Evolutionary conservation across 2,888 invertebrate species (phyloP).

Genomic region (Clistopyga incitator): DNA sequence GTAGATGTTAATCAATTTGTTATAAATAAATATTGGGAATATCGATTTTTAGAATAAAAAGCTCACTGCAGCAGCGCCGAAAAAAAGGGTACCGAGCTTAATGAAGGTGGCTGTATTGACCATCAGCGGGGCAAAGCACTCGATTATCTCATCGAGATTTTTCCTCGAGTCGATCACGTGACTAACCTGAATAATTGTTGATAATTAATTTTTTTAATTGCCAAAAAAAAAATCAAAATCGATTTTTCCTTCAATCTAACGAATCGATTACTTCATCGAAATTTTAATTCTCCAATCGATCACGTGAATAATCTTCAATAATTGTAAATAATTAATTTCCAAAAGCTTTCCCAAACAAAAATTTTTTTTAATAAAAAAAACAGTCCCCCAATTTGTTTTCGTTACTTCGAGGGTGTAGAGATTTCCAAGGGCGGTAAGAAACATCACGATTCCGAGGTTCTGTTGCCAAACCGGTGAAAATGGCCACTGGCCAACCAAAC

Average conservation of each 20-base stretch:
- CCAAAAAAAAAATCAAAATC: too few relatives aligned
- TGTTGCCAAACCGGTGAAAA: constrained; percentile 60
- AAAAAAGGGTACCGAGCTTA: constrained; percentile 55
- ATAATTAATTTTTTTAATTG: background rate
- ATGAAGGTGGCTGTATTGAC: constrained; percentile 53
- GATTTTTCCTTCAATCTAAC: too few relatives aligned
- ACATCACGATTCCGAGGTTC: constrained; percentile 45
- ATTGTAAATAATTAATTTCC: too few relatives aligned
- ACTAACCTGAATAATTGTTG: constrained; percentile 27
- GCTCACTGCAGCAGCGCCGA: constrained; percentile 55
- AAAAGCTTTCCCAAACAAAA: too few relatives aligned
- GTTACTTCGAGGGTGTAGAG: constrained; percentile 52
- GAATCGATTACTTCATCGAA: too few relatives aligned
- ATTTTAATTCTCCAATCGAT: too few relatives aligned
- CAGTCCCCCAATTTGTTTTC: background rate
- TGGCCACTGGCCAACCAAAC: constrained; percentile 58
- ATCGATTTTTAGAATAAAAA: background rate
- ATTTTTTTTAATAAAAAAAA: too few relatives aligned
- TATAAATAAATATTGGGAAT: background rate
- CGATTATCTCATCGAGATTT: constrained; percentile 50
- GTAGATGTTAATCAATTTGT: background rate
- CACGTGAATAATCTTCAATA: too few relatives aligned
- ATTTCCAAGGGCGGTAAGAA: constrained; percentile 34
- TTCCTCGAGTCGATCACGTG: constrained; percentile 47
- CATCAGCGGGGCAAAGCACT: constrained; percentile 48